Evolutionary conservation across 2,888 invertebrate genomes (phyloP), one percentile per base, ranked within the genome.

Genomic region (Trachelus iudaicus): DNA sequence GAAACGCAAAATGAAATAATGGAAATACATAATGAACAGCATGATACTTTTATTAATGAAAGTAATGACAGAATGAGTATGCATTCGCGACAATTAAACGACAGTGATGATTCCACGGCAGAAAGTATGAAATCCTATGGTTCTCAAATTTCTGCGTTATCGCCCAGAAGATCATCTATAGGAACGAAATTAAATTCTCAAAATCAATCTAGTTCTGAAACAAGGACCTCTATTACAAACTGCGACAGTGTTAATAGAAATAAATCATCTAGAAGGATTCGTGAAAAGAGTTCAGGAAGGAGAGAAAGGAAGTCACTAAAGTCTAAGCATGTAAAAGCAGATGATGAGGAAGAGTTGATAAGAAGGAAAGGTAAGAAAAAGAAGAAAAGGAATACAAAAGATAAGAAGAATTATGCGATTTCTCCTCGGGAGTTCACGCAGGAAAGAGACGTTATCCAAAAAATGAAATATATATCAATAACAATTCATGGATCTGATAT

Each of bases 401-500:
- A 77, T 34, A 82, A 77, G 11, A 77, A 82, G 15, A 73, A 79
- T 31, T 1, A 15, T 40, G 6, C 6, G 15, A 40, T 15, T 15
- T 35, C 33, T n/a, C n/a, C 37, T 33, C 76, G 76, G 69, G 75
- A 76, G 12, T 30, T 34, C 12, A 15, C 69, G 73, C 56, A 75
- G 68, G 75, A 11, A 71, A 79, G 23, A 81, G 83, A 1, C 23
- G 15, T 40, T 15, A 9, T 33, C 33, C 15, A 69, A 33, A 79
- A 82, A 13, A 69, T 81, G 3, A 90, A 91, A 79, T 91, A 93
- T 75, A 89, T 94, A 69, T 93, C 93, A 4, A 89, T 94, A 37
- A 92, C 91, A 31, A 88, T 95, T 78, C 94, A 95, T 85, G 91
- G 92, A 81, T 93, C 93, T 12, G 95, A 95, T 88, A 92, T 92